Percentiles rank a stretch among this genome's conserved stretches.
Evolutionary conservation across 2,113 vertebrate species (phyloP).

Genomic region (Bagarius yarrelli): DNA sequence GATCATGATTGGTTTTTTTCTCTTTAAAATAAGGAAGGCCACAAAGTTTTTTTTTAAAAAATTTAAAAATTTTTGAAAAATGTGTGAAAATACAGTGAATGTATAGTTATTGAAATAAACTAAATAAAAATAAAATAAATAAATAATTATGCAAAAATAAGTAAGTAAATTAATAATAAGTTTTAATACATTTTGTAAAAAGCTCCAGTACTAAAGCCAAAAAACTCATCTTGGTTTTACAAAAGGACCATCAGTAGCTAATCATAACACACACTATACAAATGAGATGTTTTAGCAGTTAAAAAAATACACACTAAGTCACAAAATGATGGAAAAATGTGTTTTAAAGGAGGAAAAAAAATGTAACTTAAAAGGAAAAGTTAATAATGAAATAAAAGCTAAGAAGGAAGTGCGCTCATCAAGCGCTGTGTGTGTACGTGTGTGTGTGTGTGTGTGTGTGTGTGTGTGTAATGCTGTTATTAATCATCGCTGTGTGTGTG

Average conservation of each 20-base stretch:
- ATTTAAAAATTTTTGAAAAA: neutral
- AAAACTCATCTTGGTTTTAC: no score
- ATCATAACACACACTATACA: neutral
- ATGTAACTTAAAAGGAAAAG: no score
- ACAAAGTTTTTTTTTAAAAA: neutral
- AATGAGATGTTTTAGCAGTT: neutral
- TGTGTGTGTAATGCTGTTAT: constrained; percentile 1
- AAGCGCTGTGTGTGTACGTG: no score
- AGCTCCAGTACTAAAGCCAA: no score
- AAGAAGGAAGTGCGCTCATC: no score
- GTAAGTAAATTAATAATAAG: no score
- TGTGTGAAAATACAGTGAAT: neutral
- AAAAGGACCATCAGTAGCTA: neutral
- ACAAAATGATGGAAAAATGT: neutral
- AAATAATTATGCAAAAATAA: neutral
- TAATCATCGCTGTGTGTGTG: no score
- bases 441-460: neutral
- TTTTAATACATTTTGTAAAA: no score
- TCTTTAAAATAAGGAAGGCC: neutral
- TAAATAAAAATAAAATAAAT: neutral
- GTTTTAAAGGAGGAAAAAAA: neutral
- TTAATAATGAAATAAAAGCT: no score
- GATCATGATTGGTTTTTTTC: no score
- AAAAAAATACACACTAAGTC: neutral
- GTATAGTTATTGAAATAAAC: neutral